phyloP scores from a whole-genome alignment of 2,797 vertebrate genomes.

The Pseudotriccus pelzelni region DNA sequence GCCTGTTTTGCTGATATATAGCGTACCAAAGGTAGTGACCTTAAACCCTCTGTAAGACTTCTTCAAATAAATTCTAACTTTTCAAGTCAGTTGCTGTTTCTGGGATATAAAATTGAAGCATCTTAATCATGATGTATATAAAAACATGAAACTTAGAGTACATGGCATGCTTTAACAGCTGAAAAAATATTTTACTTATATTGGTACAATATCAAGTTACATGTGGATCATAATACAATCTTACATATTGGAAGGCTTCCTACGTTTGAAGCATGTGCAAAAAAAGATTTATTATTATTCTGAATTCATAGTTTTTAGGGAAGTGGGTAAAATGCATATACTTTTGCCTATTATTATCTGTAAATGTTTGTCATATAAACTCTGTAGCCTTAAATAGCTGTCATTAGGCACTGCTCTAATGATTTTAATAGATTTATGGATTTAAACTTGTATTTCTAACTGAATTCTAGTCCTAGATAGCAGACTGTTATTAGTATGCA shows the following conservation, averaged over 20 bases:
- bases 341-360: background rate
- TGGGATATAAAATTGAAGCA: background rate
- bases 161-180: background rate
- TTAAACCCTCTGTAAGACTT: background rate
- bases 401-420: background rate
- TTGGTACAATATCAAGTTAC: background rate
- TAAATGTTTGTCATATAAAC: background rate
- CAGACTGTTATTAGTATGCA: background rate
- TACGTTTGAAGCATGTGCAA: background rate
- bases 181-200: constrained; percentile 6
- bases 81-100: background rate
- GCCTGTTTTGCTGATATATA: background rate
- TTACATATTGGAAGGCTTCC: background rate
- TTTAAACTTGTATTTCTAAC: background rate
- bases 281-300: background rate
- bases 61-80: background rate
- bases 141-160: background rate
- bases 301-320: background rate
- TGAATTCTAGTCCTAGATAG: background rate
- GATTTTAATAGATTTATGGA: background rate
- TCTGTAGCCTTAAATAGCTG: background rate
- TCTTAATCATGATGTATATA: background rate
- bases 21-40: background rate
- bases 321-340: background rate
- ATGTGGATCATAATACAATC: background rate